Evolutionary conservation across 2,888 invertebrate species (phyloP), one percentile per base, ranked within the genome.

Genomic region (Melieria picta): DNA sequence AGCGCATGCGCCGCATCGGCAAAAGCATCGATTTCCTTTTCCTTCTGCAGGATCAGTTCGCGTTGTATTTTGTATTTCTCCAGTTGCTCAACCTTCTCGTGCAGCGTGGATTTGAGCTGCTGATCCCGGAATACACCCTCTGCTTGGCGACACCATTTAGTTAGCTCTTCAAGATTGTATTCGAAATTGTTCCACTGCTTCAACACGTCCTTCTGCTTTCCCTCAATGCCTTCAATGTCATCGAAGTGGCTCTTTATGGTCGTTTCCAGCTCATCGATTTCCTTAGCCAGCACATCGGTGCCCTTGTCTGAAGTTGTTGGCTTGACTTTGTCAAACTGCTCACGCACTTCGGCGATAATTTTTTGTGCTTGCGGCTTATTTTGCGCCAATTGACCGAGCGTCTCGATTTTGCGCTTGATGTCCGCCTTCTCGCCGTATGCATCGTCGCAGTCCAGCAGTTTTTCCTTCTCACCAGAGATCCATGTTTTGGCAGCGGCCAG

Each of bases 111-210:
- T 83, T 94, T 93, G 4, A 96, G 88, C 76, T 93, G 93, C 84
- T 96, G 96, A 79, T 97, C 95, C 67, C 96, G 91, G 83, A 97
- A 94, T 69, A 93, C 91, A 7, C 91, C 90, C 88, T 98, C 97
- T 84, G 93, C 92, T 46, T 91, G 89, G 80, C 94, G 93, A 77
- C 97, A 92, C 97, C 97, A 97, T 78, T 92, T 92, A 10, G 93
- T 93, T 48, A 96, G 91, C 43, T 90, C 89, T 76, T 96, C 95
- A 58, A 96, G 89, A 47, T 92, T 91, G 60, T 90, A 89, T 83
- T 98, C 97, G 85, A 97, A 98, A 73, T 92, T 92, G 77, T 92
- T 90, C 98, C 98, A 98, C 83, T 94, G 93, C 65, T 91, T 90
- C 2, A 95, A 86, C 0, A 93, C 91, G 73, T 91, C 90, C 75